These are phyloP conservation scores for Allygus modestus DNA, from an alignment of 2,888 invertebrate species.

Conservation along the genomic window DNA sequence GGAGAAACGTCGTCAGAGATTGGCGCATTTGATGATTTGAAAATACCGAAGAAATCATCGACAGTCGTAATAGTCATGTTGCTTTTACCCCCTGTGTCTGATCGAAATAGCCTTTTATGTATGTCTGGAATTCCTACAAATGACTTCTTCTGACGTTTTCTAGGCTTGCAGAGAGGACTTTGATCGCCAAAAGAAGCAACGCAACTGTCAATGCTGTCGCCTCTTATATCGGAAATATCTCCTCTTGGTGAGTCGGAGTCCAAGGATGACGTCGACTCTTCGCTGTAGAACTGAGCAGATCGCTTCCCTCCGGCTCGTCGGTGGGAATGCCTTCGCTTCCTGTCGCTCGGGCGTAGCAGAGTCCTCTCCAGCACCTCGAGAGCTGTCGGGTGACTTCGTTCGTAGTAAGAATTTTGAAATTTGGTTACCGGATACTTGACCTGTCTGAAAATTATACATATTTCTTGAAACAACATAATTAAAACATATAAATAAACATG, in stretches of 20 bases:
- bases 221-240: not conserved
- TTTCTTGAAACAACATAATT: no score
- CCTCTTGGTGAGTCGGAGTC: no score
- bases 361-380: constrained; percentile 4
- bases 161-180: constrained; percentile 18
- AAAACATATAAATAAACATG: no score
- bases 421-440: constrained; percentile 13
- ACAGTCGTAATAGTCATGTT: not conserved
- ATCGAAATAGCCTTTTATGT: constrained; percentile 1
- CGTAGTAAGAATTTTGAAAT: not conserved
- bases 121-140: constrained; percentile 16
- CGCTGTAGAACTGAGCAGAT: not conserved
- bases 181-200: constrained; percentile 9
- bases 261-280: not conserved
- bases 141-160: not conserved
- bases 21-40: not conserved
- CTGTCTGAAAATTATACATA: constrained; percentile 1
- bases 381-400: constrained; percentile 9
- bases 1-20: not conserved
- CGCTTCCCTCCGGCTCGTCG: not conserved
- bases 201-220: not conserved
- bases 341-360: not conserved
- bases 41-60: constrained; percentile 33
- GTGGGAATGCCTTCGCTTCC: not conserved
- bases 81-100: not conserved